Base-by-base conservation (phyloP, 2,113 vertebrate species). In the Lepisosteus osseus region DNA sequence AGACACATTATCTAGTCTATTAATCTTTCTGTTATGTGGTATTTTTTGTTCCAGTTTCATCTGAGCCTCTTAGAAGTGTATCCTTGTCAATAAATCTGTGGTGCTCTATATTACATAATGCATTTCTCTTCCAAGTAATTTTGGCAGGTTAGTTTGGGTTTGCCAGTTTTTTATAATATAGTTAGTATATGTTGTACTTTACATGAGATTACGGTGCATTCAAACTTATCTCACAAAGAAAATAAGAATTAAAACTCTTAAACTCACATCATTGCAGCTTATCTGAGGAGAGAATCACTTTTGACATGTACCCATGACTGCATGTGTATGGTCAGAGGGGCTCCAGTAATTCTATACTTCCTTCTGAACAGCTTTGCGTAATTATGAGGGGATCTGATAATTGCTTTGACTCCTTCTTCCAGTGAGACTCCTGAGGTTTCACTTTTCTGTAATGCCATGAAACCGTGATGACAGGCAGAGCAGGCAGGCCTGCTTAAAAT, bases 281-380 rank as follows among this genome's bases (percentile, higher is more conserved):
- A 7, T 59, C 57, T 13, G 14, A 59, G n/a, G 3, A 59, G 12
- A 59, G 14, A 6, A 59, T 59, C 11, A 2, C 14, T 59, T 59
- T 59, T 59, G 57, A 59, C 57, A 59, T 59, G 11, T 13, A 59
- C 9, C 57, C 57, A 59, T 59, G n/a, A 59, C 57, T 59, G 57
- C 57, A 59, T 59, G 5, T 59, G 57, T 59, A 13, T 4, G 11
- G 14, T 13, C 5, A 59, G 57, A 59, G 57, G n/a, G n/a, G 57
- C 57, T n/a, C 11, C 11, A 59, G 57, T 59, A 59, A 59, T 14
- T 59, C n/a, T 13, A 59, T 59, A 59, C 57, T 14, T 59, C 57
- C 12, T 59, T 13, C 14, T 13, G n/a, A 13, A 6, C n/a, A 15
- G 57, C 57, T 59, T 13, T n/a, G 57, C 14, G 12, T 15, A 59